Conservation (phyloP, 2,797 vertebrate genomes). For the Arnoldichthys spilopterus region DNA sequence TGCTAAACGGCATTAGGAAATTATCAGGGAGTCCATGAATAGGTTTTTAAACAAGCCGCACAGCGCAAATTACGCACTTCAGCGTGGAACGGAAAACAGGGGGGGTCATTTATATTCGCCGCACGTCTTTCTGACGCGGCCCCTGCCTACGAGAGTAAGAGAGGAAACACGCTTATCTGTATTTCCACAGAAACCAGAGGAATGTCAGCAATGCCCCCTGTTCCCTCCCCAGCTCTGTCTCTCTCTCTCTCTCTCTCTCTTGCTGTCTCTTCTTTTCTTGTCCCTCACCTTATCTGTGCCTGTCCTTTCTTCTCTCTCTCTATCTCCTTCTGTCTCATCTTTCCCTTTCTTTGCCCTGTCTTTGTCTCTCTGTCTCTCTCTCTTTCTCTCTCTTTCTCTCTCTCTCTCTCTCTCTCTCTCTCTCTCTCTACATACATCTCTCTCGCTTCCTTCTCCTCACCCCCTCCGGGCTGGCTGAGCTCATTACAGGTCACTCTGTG, state of each 20-base stretch:
- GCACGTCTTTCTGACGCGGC: slow-evolving; percentile 66
- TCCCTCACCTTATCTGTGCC: slow-evolving; percentile 40
- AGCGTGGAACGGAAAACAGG: slow-evolving; percentile 2
- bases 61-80: slow-evolving; percentile 44
- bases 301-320: slow-evolving; percentile 2
- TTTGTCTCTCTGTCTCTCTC: background rate
- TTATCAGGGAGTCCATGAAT: slow-evolving; percentile 50
- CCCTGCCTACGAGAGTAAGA: slow-evolving; percentile 68
- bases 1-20: slow-evolving; percentile 41
- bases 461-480: slow-evolving; percentile 56
- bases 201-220: slow-evolving; percentile 51
- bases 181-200: slow-evolving; percentile 69
- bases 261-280: slow-evolving; percentile 8
- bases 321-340: slow-evolving; percentile 41
- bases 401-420: slow-evolving; percentile 1
- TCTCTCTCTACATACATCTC: background rate
- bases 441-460: background rate
- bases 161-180: slow-evolving; percentile 75
- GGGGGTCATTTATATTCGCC: slow-evolving; percentile 72
- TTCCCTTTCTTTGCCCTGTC: slow-evolving; percentile 14
- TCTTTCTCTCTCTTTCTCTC: slow-evolving; percentile 17
- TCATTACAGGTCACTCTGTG: slow-evolving; percentile 63
- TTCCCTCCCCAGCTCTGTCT: slow-evolving; percentile 42
- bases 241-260: slow-evolving; percentile 33
- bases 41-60: slow-evolving; percentile 40